Evolutionary conservation across 2,797 vertebrate genomes (phyloP).

Genomic region (Rhabdomys pumilio): DNA sequence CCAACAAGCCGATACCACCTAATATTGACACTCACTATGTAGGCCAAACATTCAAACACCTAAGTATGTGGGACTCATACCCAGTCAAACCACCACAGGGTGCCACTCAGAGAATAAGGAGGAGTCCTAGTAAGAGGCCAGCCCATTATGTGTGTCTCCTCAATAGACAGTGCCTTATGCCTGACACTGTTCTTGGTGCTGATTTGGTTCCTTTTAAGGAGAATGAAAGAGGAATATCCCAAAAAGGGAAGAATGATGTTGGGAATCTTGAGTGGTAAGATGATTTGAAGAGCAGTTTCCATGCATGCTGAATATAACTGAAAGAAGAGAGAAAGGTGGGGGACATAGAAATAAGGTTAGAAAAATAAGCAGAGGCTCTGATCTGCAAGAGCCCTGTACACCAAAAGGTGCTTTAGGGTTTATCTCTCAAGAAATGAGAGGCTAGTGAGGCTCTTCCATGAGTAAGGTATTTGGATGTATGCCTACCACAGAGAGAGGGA

Average conservation of each 20-base stretch:
- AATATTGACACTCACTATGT: background rate
- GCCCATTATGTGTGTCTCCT: background rate
- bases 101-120: too few relatives aligned
- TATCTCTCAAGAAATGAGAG: constrained; percentile 15
- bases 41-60: background rate
- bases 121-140: background rate
- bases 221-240: background rate
- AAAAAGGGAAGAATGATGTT: background rate
- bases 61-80: background rate
- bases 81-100: background rate
- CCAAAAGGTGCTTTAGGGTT: background rate
- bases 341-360: background rate
- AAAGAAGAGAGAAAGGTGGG: background rate
- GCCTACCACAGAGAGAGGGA: background rate
- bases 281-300: background rate
- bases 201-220: background rate
- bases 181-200: background rate
- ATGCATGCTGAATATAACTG: background rate
- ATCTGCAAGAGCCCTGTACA: background rate
- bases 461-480: background rate
- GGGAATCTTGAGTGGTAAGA: background rate
- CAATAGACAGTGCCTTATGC: background rate
- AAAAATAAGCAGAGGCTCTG: background rate
- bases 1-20: background rate
- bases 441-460: background rate